A percentile compares a stretch with the other conserved stretches of the same genome.
Conservation (phyloP, 1,140 invertebrate genomes). For the Heliconius eleuchia region DNA sequence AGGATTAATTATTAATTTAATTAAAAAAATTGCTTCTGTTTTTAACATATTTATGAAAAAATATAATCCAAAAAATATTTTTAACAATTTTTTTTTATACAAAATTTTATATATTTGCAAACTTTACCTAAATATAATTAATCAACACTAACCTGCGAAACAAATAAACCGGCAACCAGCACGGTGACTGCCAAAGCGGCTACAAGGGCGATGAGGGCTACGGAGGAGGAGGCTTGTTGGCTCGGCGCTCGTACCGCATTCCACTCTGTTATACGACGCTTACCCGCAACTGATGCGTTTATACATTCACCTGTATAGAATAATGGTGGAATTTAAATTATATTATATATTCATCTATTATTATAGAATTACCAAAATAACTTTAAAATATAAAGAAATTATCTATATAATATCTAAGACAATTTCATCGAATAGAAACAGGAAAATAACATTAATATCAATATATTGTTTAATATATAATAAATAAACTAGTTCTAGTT, state of each 20-base stretch:
- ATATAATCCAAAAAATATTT: no score
- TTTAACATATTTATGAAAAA: not conserved
- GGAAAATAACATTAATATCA: no score
- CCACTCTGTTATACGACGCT: conserved; percentile 86
- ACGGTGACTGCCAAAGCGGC: conserved; percentile 60
- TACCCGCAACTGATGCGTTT: conserved; percentile 88
- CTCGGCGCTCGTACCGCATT: conserved; percentile 69
- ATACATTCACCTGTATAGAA: conserved; percentile 83
- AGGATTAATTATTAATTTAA: no score
- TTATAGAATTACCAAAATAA: not conserved
- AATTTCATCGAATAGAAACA: no score
- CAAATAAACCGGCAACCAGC: conserved; percentile 33
- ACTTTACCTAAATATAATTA: not conserved
- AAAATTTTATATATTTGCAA: no score
- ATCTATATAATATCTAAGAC: no score
- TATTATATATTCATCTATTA: not conserved
- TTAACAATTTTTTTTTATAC: no score
- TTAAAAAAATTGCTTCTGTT: no score
- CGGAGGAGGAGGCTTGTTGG: conserved; percentile 27
- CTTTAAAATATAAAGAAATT: no score
- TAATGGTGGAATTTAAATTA: no score
- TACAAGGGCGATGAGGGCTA: conserved; percentile 42
- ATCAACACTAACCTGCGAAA: conserved; percentile 36
- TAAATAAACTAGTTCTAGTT: no score
- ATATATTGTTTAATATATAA: no score